Evolutionary conservation across 2,797 vertebrate species (phyloP), one percentile per base, ranked within the genome.

Genomic region (Semotilus atromaculatus): DNA sequence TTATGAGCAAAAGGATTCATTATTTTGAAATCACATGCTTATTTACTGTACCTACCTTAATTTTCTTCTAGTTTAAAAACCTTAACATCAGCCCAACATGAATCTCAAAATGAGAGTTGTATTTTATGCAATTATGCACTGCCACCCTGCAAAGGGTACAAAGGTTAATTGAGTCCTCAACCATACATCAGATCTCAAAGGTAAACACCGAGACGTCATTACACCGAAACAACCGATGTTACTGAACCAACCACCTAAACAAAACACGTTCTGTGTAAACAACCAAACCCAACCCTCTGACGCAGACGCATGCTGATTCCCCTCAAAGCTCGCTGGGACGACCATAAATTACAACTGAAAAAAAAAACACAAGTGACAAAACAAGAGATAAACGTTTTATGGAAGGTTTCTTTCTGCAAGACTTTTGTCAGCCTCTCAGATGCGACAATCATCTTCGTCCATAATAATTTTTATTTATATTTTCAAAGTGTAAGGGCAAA

Each of bases 131-230:
- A 64, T 43, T 45, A 31, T 45, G n/a, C 55, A 66, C 80, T 31
- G 34, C 31, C 78, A 53, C 51, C 36, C n/a, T 3, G 10, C n/a
- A 68, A 72, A 68, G 48, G 23, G 43, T 79, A 38, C 51, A 31
- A 80, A 79, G 88, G 84, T 86, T 87, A 87, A 86, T 75, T 48
- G 81, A 81, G 85, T 80, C 71, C 70, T 82, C 67, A 86, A 67
- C 70, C 51, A 34, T 43, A 85, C 79, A 81, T 74, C 68, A 40
- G 66, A 85, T 83, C 82, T 78, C 80, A 60, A 85, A 79, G 78
- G 73, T 82, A 89, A 86, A 89, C 55, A 87, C 60, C 29, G 51
- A 73, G 60, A 58, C 26, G 18, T 64, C 34, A 84, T 80, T 70
- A 70, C 81, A 73, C 64, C 36, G 43, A 81, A 45, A 86, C 43